Base-by-base conservation (phyloP, 1,140 invertebrate species). In the Episyrphus balteatus region DNA sequence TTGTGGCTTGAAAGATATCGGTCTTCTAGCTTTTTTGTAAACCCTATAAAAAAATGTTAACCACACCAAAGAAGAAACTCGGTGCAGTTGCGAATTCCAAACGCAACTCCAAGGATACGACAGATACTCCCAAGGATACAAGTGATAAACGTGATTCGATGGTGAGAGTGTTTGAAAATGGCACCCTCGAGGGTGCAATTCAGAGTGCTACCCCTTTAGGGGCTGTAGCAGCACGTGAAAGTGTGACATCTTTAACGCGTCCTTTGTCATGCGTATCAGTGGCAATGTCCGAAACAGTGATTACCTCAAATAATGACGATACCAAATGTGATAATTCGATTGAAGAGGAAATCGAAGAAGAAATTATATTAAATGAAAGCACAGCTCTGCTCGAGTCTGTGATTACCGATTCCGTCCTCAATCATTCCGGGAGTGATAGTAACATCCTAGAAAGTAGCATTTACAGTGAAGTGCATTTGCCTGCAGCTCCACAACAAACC, bases 361-460 rank as follows among this genome's bases (percentile, higher is more conserved):
- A 17, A 19, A 15, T 12, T 18, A 17, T 14, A 1, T 21, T 33
- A 7, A 36, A 8, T 13, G 45, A 47, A 37, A 53, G 47, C 19
- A 51, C 51, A 3, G 50, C 54, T 12, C 36, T 56, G 14, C 46
- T 60, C n/a, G 46, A 56, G 13, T 52, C 42, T 40, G 57, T 63
- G 38, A 56, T 62, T 13, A 58, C 61, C 17, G 55, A 61, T 33
- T 62, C 61, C 37, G 41, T 61, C 21, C 46, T 57, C 38, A 59
- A 61, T 52, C 55, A 53, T 36, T 58, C 55, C 32, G 59, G 51
- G 18, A 61, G 60, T 17, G 56, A 62, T 33, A 62, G 58, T 39
- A 61, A 62, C 33, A 55, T 62, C 47, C 54, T 59, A 32, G 61
- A 64, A 30, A 55, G 53, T 11, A 61, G 61, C 44, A 51, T 51